These are phyloP conservation scores for Solea senegalensis DNA, from an alignment of 2,113 vertebrate species.

Conservation along the genomic window DNA sequence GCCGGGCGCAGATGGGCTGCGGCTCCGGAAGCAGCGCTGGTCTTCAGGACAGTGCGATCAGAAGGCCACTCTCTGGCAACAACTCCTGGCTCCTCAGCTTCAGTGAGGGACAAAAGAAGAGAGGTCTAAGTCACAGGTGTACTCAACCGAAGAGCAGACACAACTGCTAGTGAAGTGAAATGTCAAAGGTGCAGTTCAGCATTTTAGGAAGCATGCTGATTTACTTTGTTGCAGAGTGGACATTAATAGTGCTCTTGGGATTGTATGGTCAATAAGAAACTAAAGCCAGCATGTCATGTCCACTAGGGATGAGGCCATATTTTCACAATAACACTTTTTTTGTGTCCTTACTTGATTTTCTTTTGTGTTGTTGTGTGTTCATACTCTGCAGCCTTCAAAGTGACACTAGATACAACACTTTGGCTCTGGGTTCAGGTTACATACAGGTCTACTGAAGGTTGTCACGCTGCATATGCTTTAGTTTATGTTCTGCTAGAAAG, in stretches of 20 bases:
- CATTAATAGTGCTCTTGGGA: not conserved
- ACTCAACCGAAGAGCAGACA: not conserved
- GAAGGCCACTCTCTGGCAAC: conserved; percentile 63
- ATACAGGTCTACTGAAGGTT: too few species aligned
- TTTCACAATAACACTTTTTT: not conserved
- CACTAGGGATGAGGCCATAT: not conserved
- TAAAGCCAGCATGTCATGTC: not conserved
- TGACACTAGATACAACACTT: too few species aligned
- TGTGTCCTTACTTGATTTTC: too few species aligned
- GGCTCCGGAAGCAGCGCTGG: conserved; percentile 42
- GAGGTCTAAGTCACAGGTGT: not conserved
- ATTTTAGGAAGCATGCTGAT: not conserved
- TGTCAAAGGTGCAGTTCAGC: conserved; percentile 23
- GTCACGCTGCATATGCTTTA: too few species aligned
- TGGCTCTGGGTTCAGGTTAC: too few species aligned
- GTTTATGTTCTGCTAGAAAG: too few species aligned
- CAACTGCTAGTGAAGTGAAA: not conserved
- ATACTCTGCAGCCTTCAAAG: too few species aligned
- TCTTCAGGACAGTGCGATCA: conserved; percentile 77
- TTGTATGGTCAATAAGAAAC: not conserved
- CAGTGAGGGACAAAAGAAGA: not conserved
- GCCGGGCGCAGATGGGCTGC: conserved; percentile 57
- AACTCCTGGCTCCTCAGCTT: conserved; percentile 84
- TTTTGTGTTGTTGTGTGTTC: too few species aligned
- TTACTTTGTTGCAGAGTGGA: too few species aligned